A percentile compares a stretch with the other conserved stretches of the same genome.
phyloP scores from a whole-genome alignment of 2,797 vertebrate genomes.

The Anabas testudineus region DNA sequence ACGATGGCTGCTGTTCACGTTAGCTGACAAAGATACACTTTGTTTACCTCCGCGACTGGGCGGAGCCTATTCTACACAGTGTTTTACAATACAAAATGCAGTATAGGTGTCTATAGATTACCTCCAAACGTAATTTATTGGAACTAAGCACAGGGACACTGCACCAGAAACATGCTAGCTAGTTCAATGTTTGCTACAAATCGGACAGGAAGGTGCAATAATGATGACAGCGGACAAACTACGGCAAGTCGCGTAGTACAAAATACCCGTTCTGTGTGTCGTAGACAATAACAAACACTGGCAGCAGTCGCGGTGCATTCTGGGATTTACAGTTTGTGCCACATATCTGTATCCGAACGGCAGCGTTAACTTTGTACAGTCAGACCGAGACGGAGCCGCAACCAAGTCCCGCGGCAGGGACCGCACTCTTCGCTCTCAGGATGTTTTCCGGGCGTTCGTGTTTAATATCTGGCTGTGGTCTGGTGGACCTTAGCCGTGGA shows the following conservation, averaged over 20 bases:
- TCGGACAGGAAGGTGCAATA: conserved; percentile 7
- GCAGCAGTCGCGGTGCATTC: conserved; percentile 71
- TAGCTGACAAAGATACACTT: conserved; percentile 36
- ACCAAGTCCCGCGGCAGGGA: conserved; percentile 36
- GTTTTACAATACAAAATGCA: not conserved
- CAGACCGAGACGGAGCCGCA: conserved; percentile 35
- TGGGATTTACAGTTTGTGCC: conserved; percentile 82
- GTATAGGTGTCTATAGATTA: not conserved
- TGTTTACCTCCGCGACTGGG: conserved; percentile 64
- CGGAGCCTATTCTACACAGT: conserved; percentile 1
- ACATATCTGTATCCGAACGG: conserved; percentile 70
- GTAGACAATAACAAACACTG: conserved; percentile 16
- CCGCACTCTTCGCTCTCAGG: conserved; percentile 10
- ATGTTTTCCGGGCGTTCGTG: conserved; percentile 38
- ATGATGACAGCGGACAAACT: conserved; percentile 17
- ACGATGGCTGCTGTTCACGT: conserved; percentile 3
- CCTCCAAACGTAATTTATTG: rapidly evolving
- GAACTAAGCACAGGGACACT: not conserved
- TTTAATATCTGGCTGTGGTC: not conserved
- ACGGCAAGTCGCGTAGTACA: conserved; percentile 62
- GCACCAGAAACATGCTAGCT: conserved; percentile 5
- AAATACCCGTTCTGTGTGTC: not conserved
- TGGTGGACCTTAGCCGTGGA: not conserved
- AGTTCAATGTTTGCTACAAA: conserved; percentile 32
- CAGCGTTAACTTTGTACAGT: conserved; percentile 69